These are phyloP conservation scores for Sphaerophoria rueppellii DNA, from an alignment of 2,888 invertebrate species.

Conservation along the genomic window DNA sequence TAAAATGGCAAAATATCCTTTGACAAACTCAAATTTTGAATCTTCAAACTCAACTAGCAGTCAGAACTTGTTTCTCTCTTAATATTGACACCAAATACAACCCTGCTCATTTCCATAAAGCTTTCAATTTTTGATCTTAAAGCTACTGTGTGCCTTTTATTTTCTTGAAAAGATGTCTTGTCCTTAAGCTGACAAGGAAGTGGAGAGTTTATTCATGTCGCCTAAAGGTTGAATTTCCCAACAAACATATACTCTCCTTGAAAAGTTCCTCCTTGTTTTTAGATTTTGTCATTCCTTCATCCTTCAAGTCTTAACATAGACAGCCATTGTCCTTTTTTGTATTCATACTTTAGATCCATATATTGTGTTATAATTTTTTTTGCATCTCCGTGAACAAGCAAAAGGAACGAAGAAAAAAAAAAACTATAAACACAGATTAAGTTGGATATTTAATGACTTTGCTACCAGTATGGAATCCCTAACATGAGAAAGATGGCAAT, in stretches of 20 bases:
- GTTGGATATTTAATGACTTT: conserved; percentile 67
- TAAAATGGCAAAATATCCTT: no score
- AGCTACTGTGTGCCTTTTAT: conserved; percentile 13
- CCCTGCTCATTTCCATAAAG: background rate
- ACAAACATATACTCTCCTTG: conserved; percentile 11
- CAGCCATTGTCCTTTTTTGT: conserved; percentile 47
- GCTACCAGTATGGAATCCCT: conserved; percentile 37
- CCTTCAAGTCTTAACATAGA: conserved; percentile 15
- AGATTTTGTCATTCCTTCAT: conserved; percentile 29
- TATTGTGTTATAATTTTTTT: conserved; percentile 30
- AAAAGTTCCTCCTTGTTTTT: conserved; percentile 23
- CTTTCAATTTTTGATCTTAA: background rate
- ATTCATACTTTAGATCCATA: background rate
- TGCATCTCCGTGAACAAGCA: background rate
- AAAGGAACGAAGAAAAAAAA: background rate
- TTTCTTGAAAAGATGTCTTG: conserved; percentile 50
- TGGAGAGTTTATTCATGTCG: conserved; percentile 53
- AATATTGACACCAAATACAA: background rate
- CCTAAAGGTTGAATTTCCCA: conserved; percentile 12
- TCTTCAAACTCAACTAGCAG: no score
- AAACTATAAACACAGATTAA: conserved; percentile 55
- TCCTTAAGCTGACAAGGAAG: conserved; percentile 68
- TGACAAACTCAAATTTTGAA: no score
- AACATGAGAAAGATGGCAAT: conserved; percentile 18
- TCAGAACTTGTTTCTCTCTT: no score